Evolutionary conservation across 2,113 vertebrate species (phyloP).

Genomic region (Melanerpes aurifrons): DNA sequence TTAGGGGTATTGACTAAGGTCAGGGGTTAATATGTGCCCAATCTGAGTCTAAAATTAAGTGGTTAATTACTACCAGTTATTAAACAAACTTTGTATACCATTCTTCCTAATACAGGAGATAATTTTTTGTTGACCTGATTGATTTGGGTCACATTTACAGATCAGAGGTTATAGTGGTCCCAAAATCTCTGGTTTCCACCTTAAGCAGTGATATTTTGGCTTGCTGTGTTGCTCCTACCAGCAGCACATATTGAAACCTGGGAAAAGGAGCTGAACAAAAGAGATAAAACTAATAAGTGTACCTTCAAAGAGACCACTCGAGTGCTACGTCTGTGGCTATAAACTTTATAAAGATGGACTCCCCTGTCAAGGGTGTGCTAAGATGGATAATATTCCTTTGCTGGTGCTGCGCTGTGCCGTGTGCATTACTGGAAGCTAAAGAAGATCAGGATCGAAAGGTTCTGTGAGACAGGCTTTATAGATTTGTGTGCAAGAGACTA

Average conservation of each 20-base stretch:
- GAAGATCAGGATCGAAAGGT: neutral
- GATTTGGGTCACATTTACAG: neutral
- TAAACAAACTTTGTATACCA: neutral
- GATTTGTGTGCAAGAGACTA: neutral
- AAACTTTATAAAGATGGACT: slow-evolving; percentile 18
- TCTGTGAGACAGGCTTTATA: neutral
- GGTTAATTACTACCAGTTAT: neutral
- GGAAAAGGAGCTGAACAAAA: slow-evolving; percentile 13
- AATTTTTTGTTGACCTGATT: neutral
- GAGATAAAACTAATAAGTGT: neutral
- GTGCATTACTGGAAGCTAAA: neutral
- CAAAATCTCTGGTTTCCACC: neutral
- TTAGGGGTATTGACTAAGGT: neutral
- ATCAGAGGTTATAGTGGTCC: neutral
- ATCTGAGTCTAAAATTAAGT: neutral
- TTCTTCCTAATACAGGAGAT: neutral
- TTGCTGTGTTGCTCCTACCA: neutral
- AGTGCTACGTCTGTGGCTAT: neutral
- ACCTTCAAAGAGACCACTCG: slow-evolving; percentile 1
- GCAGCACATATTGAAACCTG: neutral
- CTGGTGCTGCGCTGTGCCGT: neutral
- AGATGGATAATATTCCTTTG: neutral
- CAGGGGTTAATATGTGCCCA: fast-evolving
- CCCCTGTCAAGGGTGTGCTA: slow-evolving; percentile 34
- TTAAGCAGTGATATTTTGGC: neutral